phyloP scores from a whole-genome alignment of 1,140 invertebrate species.

The Amyelois transitella region DNA sequence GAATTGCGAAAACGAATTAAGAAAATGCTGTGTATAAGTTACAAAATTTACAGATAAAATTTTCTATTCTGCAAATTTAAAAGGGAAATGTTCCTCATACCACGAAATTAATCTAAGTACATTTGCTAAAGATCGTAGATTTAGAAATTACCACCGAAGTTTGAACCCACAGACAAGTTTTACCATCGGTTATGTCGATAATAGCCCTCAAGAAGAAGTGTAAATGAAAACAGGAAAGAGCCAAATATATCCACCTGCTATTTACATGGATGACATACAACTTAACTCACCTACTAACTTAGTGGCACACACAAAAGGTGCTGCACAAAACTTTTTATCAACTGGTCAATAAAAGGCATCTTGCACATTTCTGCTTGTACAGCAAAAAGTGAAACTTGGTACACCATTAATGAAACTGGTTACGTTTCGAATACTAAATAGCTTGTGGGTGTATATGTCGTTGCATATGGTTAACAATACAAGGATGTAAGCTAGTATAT shows the following conservation, averaged over 20 bases:
- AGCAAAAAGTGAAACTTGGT: slow-evolving; percentile 47
- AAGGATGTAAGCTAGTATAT: slow-evolving; percentile 3
- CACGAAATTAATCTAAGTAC: too few species aligned
- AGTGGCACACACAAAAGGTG: background rate
- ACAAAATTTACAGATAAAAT: too few species aligned
- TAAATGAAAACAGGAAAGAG: too few species aligned
- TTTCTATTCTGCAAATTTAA: too few species aligned
- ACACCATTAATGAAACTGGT: slow-evolving; percentile 22
- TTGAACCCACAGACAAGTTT: too few species aligned
- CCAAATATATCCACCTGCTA: too few species aligned
- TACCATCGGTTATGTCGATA: too few species aligned
- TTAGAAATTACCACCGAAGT: too few species aligned
- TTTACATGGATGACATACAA: background rate
- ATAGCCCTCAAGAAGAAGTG: too few species aligned
- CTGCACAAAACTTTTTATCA: background rate
- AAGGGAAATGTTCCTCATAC: too few species aligned
- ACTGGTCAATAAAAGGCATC: background rate
- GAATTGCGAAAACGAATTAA: background rate
- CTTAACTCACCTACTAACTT: background rate
- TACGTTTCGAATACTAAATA: slow-evolving; percentile 42
- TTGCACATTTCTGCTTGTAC: background rate
- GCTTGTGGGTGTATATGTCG: slow-evolving; percentile 18
- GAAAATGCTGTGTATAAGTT: background rate
- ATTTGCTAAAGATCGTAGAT: too few species aligned
- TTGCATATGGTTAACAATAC: slow-evolving; percentile 14